Conservation (phyloP, 2,797 vertebrate genomes). For the Diplodus puntazzo region DNA sequence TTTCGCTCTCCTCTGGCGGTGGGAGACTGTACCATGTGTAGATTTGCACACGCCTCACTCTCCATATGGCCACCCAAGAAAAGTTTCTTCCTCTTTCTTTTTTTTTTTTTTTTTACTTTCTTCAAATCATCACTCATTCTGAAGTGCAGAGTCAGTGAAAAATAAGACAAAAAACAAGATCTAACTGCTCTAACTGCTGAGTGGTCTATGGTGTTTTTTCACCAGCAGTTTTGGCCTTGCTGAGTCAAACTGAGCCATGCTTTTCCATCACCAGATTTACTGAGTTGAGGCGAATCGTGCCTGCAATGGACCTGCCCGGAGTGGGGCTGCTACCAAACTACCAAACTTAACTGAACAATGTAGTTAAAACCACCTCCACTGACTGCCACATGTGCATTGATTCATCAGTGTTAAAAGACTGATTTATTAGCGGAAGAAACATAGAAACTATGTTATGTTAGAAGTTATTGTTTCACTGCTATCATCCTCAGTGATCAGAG, state of each 20-base stretch:
- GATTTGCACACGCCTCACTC: conserved; percentile 40
- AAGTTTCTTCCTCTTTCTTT: not conserved
- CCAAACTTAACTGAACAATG: not conserved
- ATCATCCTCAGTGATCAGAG: not conserved
- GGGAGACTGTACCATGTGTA: conserved; percentile 70
- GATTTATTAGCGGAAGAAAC: not conserved
- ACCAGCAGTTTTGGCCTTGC: too few relatives aligned
- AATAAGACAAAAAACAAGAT: not conserved
- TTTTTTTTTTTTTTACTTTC: conserved; percentile 3
- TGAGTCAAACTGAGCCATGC: too few relatives aligned
- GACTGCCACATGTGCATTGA: not conserved
- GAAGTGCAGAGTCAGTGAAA: not conserved
- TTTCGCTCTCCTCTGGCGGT: conserved; percentile 59
- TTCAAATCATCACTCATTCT: conserved; percentile 18
- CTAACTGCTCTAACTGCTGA: not conserved
- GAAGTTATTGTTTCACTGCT: not conserved
- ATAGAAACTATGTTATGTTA: not conserved
- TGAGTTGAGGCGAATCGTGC: too few relatives aligned
- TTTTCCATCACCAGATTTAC: too few relatives aligned
- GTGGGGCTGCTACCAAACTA: not conserved
- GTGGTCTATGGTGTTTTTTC: too few relatives aligned
- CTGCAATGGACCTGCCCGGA: too few relatives aligned
- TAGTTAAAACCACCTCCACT: not conserved
- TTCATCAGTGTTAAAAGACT: not conserved
- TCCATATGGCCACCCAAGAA: conserved; percentile 70